Base-by-base conservation (phyloP, 2,888 invertebrate species). In the Oscheius sp. region DNA sequence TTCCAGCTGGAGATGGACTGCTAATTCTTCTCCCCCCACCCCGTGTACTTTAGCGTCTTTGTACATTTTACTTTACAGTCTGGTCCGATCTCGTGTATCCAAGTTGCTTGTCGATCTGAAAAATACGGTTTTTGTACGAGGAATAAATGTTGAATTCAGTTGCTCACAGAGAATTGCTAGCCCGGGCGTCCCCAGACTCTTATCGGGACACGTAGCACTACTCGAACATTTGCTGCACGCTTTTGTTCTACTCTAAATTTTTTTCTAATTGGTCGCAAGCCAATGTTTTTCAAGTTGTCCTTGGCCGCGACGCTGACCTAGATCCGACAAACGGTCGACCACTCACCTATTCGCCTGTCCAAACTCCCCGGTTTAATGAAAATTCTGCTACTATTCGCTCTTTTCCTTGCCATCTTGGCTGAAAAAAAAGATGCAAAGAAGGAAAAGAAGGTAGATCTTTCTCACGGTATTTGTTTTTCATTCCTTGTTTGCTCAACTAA, bases 361-460 rank as follows among this genome's bases (percentile, higher is more conserved):
- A 55, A 21, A 3, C 55, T 32, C 32, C 21, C 21, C 29, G 7
- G 1, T 29, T 32, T 21, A 13, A 68, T 68, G 68, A 53, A 33
- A 55, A 13, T 55, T 53, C 75, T 42, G 9, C 73, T 48, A 37
- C 74, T 53, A 58, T 76, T 51, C 60, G 76, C 29, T 11, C 62
- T 59, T 37, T 53, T 37, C 5, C 29, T 37, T 21, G 21, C 4
- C 29, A 48, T 55, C 59, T 33, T 58, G 29, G 70, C 70, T n/a
- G 70, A 70, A 48, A 70, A 68, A 37, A 68, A 53, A 37, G 71
- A 73, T 4, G 77, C 74, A 1, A 79, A 78, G 42, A 73, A 78
- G 66, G 77, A 74, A 1, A 79, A 78, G 42, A 75, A 78, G 57
- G 74, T 71, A 11, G 73, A 81, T 21, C 37, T 48, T 32, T 59